A percentile compares a stretch with the other conserved stretches of the same genome.
Conservation (phyloP, 2,113 vertebrate species). For the Channa maculata region DNA sequence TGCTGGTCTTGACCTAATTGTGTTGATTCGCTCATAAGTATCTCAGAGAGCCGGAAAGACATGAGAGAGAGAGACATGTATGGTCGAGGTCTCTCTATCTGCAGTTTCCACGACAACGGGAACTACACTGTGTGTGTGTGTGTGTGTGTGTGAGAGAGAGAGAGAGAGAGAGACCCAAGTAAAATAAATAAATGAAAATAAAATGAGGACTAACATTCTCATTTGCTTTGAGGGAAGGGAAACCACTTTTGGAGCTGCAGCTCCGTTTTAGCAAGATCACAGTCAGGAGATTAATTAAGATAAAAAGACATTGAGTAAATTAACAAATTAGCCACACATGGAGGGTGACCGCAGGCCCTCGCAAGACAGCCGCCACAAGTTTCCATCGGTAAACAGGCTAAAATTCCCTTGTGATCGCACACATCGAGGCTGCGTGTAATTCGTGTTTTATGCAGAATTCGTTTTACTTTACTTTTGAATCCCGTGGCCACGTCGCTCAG, state of each 20-base stretch:
- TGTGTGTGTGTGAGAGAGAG: conserved; percentile 9
- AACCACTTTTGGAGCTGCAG: conserved; percentile 2
- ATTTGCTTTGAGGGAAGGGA: conserved; percentile 19
- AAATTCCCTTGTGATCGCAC: neutral
- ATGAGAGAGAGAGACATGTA: conserved; percentile 19
- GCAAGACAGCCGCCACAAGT: conserved; percentile 11
- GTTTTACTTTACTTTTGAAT: too few relatives aligned
- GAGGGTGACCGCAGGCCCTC: conserved; percentile 9
- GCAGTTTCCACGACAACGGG: conserved; percentile 81
- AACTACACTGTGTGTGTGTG: conserved; percentile 33
- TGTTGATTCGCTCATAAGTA: conserved; percentile 53
- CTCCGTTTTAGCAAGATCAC: conserved; percentile 14
- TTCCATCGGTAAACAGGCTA: neutral
- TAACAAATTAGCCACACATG: conserved; percentile 35
- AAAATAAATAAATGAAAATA: conserved; percentile 32
- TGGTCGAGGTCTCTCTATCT: conserved; percentile 58
- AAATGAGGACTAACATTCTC: conserved; percentile 1
- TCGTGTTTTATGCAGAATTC: too few relatives aligned
- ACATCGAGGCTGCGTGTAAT: neutral
- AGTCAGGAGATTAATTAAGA: conserved; percentile 57
- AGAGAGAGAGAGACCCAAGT: conserved; percentile 8
- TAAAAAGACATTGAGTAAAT: conserved; percentile 31
- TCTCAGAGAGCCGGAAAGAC: conserved; percentile 19
- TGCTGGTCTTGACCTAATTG: conserved; percentile 59
- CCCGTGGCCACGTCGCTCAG: neutral